Evolutionary conservation across 2,113 vertebrate species (phyloP).

Genomic region (Mohoua ochrocephala): DNA sequence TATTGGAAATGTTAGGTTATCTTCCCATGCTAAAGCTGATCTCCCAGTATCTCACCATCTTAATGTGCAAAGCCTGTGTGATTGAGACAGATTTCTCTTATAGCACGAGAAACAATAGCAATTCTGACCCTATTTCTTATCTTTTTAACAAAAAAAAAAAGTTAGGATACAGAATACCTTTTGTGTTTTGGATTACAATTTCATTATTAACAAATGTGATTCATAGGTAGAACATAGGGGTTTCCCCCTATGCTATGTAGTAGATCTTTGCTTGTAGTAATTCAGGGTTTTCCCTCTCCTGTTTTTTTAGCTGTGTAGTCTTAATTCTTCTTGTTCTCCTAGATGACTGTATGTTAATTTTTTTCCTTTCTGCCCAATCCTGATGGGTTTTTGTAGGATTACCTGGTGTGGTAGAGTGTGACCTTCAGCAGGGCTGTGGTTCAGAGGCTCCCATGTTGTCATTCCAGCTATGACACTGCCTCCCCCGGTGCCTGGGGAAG

Average conservation of each 20-base stretch:
- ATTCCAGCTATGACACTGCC: slow-evolving; percentile 28
- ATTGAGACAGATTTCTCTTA: neutral
- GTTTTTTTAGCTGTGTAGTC: neutral
- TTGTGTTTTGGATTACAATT: slow-evolving; percentile 42
- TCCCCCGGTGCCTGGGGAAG: neutral
- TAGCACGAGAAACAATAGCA: neutral
- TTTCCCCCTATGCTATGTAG: neutral
- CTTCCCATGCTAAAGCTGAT: neutral
- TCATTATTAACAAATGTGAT: slow-evolving; percentile 28
- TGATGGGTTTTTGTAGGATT: slow-evolving; percentile 6
- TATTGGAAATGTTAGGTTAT: neutral
- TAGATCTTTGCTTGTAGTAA: slow-evolving; percentile 21
- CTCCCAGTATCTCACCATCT: neutral
- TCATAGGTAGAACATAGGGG: neutral
- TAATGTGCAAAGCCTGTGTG: neutral
- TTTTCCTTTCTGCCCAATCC: neutral
- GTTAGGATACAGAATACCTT: neutral
- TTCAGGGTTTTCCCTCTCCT: slow-evolving; percentile 26
- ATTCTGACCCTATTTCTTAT: neutral
- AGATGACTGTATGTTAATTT: neutral
- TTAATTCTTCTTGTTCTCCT: neutral
- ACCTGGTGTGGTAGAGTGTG: neutral
- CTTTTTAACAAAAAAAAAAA: neutral
- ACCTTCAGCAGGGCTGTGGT: neutral
- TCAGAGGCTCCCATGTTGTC: slow-evolving; percentile 31